phyloP scores from a whole-genome alignment of 2,797 vertebrate species.

The Acridotheres tristis region DNA sequence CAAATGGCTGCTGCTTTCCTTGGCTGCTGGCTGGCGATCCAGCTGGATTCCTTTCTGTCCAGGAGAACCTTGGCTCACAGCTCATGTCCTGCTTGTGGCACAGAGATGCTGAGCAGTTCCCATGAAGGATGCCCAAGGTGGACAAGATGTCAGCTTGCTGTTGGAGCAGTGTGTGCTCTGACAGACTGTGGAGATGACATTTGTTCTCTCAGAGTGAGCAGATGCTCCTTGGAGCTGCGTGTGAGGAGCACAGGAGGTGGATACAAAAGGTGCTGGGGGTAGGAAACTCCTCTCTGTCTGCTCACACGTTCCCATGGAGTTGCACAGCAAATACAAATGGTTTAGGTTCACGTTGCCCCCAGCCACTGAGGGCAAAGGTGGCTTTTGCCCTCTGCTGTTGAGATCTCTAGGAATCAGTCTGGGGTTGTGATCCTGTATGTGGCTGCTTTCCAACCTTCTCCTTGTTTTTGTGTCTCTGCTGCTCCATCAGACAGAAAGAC shows the following conservation, averaged over 20 bases:
- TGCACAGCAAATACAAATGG: neutral
- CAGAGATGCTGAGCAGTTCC: neutral
- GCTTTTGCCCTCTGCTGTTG: rapidly evolving
- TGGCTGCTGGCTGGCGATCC: neutral
- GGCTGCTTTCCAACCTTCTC: neutral
- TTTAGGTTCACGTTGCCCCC: rapidly evolving
- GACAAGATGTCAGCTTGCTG: neutral
- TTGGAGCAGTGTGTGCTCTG: neutral
- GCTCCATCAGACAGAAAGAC: conserved; percentile 89
- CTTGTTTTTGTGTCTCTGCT: neutral
- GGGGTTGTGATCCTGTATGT: neutral
- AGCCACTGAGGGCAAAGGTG: rapidly evolving
- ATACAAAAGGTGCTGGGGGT: neutral
- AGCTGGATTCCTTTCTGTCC: neutral
- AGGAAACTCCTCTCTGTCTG: rapidly evolving
- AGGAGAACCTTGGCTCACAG: neutral
- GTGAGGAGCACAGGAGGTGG: neutral
- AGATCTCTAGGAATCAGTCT: neutral
- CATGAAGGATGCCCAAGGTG: neutral
- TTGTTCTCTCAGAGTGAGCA: neutral
- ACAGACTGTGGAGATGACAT: neutral
- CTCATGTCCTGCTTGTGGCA: neutral
- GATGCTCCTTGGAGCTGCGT: neutral
- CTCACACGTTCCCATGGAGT: rapidly evolving
- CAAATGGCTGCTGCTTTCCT: neutral